Conservation (phyloP, 1,140 invertebrate genomes). For the Melipona quadrifasciata region DNA sequence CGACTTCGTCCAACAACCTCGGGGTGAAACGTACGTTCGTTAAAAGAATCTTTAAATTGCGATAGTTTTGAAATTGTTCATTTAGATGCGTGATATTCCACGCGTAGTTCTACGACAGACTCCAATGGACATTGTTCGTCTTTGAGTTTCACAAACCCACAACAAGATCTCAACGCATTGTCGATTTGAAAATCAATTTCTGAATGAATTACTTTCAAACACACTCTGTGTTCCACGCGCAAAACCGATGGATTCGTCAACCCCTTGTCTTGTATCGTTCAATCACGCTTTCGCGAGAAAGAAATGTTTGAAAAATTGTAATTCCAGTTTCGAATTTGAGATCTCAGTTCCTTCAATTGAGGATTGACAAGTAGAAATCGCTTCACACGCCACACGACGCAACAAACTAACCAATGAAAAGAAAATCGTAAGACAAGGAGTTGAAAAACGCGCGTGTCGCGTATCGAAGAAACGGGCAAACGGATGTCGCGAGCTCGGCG, state of each 20-base stretch:
- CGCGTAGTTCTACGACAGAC: neutral
- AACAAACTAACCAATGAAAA: no score
- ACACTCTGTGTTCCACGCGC: neutral
- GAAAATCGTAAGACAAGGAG: no score
- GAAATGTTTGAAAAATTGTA: no score
- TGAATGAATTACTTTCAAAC: neutral
- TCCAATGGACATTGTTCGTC: neutral
- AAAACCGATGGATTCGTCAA: neutral
- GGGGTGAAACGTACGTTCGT: neutral
- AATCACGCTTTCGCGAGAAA: no score
- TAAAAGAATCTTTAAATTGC: neutral
- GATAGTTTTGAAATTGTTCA: neutral
- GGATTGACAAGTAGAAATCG: no score
- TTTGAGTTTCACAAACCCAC: neutral
- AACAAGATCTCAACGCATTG: neutral
- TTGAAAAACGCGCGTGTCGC: neutral
- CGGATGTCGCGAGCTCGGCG: slow-evolving; percentile 23
- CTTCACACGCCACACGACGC: no score
- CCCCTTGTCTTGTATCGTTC: no score
- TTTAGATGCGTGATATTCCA: neutral
- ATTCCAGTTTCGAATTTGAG: no score
- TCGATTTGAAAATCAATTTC: slow-evolving; percentile 19
- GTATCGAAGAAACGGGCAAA: slow-evolving; percentile 10
- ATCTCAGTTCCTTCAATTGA: no score
- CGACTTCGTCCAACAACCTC: neutral